Conservation (phyloP, 35 echinoderm and acorn worm genomes). For the Lytechinus pictus region DNA sequence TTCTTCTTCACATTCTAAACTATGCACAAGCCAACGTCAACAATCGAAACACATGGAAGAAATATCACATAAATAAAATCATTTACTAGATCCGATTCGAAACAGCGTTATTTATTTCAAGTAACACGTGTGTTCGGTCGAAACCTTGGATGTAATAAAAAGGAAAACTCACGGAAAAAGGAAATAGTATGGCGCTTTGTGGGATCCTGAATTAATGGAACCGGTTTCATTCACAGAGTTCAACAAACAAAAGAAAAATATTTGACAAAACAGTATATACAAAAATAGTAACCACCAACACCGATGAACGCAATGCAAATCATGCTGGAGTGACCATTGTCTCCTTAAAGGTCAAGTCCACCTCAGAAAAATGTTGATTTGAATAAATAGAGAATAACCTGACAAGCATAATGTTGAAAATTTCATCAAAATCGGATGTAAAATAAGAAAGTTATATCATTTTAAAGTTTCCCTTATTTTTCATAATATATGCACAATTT, state of each 20-base stretch:
- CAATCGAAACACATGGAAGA: background rate
- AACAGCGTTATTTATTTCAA: background rate
- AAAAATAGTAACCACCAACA: no score
- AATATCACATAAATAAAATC: background rate
- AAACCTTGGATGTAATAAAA: conserved; percentile 12
- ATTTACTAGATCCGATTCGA: background rate
- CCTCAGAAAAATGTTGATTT: no score
- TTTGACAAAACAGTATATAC: background rate
- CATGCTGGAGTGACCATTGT: no score
- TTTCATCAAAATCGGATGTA: no score
- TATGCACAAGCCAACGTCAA: background rate
- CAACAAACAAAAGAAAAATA: background rate
- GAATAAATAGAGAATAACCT: no score
- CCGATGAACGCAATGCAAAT: no score
- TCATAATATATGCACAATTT: no score
- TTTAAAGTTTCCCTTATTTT: no score
- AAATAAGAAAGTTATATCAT: no score
- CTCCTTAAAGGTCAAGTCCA: no score
- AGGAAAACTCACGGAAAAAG: background rate
- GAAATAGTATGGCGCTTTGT: background rate
- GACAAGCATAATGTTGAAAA: no score
- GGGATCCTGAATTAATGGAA: background rate
- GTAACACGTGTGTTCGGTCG: background rate
- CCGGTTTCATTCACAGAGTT: background rate
- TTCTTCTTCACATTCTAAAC: background rate